Evolutionary conservation across 2,113 vertebrate genomes (phyloP), one percentile per base, ranked within the genome.

Genomic region (Phalacrocorax carbo): DNA sequence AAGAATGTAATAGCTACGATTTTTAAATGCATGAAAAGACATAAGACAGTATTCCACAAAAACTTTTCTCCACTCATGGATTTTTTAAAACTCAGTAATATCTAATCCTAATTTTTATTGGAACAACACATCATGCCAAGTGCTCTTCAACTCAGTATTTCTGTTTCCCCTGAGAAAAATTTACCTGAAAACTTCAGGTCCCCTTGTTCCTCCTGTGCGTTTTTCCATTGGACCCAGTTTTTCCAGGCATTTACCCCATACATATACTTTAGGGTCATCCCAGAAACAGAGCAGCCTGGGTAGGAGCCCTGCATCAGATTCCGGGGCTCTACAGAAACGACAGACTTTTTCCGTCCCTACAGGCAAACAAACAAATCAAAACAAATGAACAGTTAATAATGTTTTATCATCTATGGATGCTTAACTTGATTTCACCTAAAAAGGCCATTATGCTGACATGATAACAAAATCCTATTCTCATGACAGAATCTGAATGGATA

Each of bases 211-310:
- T 99, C 98, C 96, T 99, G 99, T 42, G 98, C 92, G 4, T 99
- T 99, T 92, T 99, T 99, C 99, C 99, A 99, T 34, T 98, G 98
- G 95, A 99, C 98, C 99, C 99, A 99, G 90, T 98, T 98, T 97
- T 98, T 99, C 99, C 99, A 99, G 71, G 99, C 99, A 1, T 99
- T 99, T 6, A 99, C 98, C 30, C 99, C 99, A 3, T 99, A 99
- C 96, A 99, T 98, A 27, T 99, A 99, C 90, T 99, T 98, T 2
- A 99, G 96, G n/a, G 98, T 98, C 97, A 98, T 98, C 68, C 98
- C 99, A 60, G 98, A 97, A 38, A 98, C 98, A 27, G 98, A 98
- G 71, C 98, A 98, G 3, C 98, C 97, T 2, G 98, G 98, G 91
- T 98, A 98, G 73, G 98, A 97, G 93, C 97, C 96, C 94, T 97